phyloP scores from a whole-genome alignment of 2,113 vertebrate genomes.

The Murina feae region DNA sequence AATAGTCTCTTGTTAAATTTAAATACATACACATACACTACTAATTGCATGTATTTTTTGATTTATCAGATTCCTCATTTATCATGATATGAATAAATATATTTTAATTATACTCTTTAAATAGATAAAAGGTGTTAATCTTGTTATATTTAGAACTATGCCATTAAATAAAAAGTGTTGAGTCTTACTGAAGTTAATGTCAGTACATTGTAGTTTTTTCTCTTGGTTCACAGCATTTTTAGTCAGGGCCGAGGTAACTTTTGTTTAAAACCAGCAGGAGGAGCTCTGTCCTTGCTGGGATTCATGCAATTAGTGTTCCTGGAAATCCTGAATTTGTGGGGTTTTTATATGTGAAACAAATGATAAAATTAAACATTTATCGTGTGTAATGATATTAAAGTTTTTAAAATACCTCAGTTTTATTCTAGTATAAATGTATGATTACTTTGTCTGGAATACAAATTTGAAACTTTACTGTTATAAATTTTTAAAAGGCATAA shows the following conservation, averaged over 20 bases:
- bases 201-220: background rate
- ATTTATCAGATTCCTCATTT: background rate
- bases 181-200: background rate
- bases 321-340: constrained; percentile 35
- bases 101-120: background rate
- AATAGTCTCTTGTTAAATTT: background rate
- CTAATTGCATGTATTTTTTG: background rate
- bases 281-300: constrained; percentile 69
- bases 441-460: background rate
- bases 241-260: background rate
- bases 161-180: background rate
- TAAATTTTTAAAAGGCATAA: background rate
- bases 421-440: background rate
- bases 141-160: background rate
- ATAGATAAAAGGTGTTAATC: background rate
- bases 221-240: background rate
- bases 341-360: constrained; percentile 5
- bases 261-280: constrained; percentile 68
- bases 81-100: background rate
- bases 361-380: background rate
- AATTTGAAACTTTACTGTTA: constrained; percentile 5
- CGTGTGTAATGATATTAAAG: background rate
- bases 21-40: background rate
- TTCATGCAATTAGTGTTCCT: constrained; percentile 28
- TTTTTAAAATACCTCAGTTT: background rate